These are phyloP conservation scores for Telmatochromis sp. DNA, from an alignment of 2,113 vertebrate species.

Conservation along the genomic window DNA sequence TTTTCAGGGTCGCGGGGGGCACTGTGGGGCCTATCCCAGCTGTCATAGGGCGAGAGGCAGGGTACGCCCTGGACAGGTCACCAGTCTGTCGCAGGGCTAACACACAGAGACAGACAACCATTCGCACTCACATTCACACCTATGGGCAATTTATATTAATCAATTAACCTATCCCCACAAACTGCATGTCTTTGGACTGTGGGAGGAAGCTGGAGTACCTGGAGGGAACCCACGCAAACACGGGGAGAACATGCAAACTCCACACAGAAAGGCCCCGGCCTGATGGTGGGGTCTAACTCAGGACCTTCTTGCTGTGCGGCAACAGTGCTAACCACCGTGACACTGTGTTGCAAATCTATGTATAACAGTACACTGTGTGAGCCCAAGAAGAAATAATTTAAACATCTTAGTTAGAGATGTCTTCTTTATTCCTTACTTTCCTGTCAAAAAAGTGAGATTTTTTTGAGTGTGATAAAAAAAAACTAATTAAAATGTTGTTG, in stretches of 20 bases:
- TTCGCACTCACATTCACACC: not conserved
- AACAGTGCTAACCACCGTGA: not conserved
- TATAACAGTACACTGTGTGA: not conserved
- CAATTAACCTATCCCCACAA: not conserved
- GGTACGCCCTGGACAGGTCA: not conserved
- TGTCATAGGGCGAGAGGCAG: not conserved
- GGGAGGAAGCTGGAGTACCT: not conserved
- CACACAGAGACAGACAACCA: not conserved
- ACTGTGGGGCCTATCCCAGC: not conserved
- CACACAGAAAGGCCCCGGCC: not conserved
- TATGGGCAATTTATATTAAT: not conserved
- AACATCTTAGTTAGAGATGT: not conserved
- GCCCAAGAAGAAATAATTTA: not conserved
- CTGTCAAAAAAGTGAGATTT: not conserved
- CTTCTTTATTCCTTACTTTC: not conserved
- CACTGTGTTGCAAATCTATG: not conserved
- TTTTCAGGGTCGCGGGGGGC: not conserved
- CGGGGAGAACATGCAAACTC: not conserved
- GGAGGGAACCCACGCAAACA: not conserved
- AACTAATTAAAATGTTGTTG: not conserved
- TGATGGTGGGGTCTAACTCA: not conserved
- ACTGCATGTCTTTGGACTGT: not conserved
- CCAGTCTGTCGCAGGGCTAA: not conserved
- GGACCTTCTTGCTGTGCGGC: not conserved
- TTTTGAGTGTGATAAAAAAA: not conserved